Percentiles rank a stretch among this genome's conserved stretches.
Conservation (phyloP, 2,797 vertebrate genomes). For the Prionace glauca region DNA sequence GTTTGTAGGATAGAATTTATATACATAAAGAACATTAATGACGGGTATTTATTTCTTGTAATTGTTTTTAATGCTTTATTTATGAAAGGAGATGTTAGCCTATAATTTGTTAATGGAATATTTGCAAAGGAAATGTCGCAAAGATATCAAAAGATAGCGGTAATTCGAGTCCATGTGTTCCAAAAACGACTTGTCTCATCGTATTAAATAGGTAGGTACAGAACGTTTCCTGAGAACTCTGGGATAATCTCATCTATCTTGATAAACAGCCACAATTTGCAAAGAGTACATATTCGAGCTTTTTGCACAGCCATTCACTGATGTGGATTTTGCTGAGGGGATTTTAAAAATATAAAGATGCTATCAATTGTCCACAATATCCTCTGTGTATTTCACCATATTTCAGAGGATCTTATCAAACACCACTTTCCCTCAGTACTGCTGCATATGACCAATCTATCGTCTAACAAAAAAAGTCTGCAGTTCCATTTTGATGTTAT, state of each 20-base stretch:
- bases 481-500: conserved; percentile 9
- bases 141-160: conserved; percentile 13
- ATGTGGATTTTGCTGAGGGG: conserved; percentile 11
- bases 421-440: neutral
- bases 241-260: conserved; percentile 29
- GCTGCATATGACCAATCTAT: neutral
- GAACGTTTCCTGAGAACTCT: conserved; percentile 29
- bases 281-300: conserved; percentile 10
- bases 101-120: conserved; percentile 25
- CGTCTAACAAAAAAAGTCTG: neutral
- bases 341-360: conserved; percentile 26
- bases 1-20: neutral
- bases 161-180: neutral
- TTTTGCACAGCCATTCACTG: neutral
- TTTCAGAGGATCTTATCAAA: conserved; percentile 27
- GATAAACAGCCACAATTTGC: conserved; percentile 33
- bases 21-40: neutral
- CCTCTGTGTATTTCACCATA: conserved; percentile 19
- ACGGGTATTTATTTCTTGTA: neutral
- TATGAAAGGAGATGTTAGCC: neutral
- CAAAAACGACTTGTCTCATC: neutral
- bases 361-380: conserved; percentile 32
- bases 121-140: neutral
- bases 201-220: neutral
- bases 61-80: neutral